Conservation (phyloP, 2,797 vertebrate genomes). For the Pseudochaenichthys georgianus region DNA sequence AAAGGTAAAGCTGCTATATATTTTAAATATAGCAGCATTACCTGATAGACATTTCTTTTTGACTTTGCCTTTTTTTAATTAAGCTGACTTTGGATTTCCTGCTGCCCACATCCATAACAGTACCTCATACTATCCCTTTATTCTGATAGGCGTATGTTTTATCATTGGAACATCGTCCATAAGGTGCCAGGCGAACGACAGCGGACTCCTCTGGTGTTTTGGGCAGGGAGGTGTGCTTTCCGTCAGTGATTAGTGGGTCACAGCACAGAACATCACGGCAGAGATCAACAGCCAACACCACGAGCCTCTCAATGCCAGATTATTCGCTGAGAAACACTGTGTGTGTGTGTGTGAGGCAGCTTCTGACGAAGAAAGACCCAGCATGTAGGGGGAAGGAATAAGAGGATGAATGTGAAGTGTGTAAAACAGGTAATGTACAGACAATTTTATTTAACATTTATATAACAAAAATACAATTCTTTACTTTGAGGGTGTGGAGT, state of each 20-base stretch:
- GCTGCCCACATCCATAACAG: too few species aligned
- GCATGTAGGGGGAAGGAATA: not conserved
- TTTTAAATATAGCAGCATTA: too few species aligned
- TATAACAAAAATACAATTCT: constrained; percentile 68
- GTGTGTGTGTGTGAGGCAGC: constrained; percentile 40
- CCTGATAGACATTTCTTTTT: too few species aligned
- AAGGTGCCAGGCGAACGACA: constrained; percentile 25
- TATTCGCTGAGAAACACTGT: constrained; percentile 59
- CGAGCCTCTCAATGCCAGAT: constrained; percentile 62
- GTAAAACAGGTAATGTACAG: constrained; percentile 33
- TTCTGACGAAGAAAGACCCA: constrained; percentile 36
- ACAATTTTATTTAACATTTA: constrained; percentile 76
- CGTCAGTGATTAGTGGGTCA: constrained; percentile 59
- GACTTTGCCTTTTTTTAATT: too few species aligned
- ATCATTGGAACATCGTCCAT: not conserved
- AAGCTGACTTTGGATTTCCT: too few species aligned
- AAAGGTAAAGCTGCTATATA: too few species aligned
- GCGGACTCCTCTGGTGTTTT: constrained; percentile 13
- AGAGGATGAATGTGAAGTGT: not conserved
- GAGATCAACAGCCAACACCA: constrained; percentile 61
- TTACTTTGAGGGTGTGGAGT: constrained; percentile 40
- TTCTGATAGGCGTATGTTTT: not conserved
- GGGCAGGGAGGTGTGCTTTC: constrained; percentile 14
- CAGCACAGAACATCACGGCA: constrained; percentile 54
- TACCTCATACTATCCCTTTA: too few species aligned